A percentile compares a stretch with the other conserved stretches of the same genome.
These are phyloP conservation scores for Graptemys geographica DNA, from an alignment of 2,797 vertebrate species.

Conservation along the genomic window DNA sequence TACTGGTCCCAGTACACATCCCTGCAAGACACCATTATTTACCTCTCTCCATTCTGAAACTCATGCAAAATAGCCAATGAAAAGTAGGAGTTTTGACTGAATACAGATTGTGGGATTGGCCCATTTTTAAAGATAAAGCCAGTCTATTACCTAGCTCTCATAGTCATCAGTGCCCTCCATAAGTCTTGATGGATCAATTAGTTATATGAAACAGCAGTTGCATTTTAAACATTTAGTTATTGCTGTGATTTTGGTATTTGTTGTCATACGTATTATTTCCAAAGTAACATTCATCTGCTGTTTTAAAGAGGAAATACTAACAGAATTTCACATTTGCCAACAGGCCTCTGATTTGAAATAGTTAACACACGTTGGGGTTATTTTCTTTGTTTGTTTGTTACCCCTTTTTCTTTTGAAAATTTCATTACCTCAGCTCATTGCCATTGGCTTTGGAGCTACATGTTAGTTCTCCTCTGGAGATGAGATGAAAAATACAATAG, in stretches of 20 bases:
- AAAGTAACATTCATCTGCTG: neutral
- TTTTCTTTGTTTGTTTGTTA: neutral
- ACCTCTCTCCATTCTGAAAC: neutral
- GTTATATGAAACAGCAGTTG: neutral
- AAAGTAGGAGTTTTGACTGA: constrained; percentile 37
- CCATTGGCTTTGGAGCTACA: constrained; percentile 7
- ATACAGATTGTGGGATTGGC: neutral
- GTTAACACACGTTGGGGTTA: neutral
- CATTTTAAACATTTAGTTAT: neutral
- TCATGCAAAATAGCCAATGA: neutral
- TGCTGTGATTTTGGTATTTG: neutral
- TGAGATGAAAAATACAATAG: constrained; percentile 18
- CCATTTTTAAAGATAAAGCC: constrained; percentile 17
- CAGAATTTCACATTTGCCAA: neutral
- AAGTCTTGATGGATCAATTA: constrained; percentile 17
- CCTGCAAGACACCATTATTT: neutral
- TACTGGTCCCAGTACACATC: neutral
- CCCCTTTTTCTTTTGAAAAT: constrained; percentile 6
- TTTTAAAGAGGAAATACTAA: constrained; percentile 1
- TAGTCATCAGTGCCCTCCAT: neutral
- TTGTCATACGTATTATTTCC: neutral
- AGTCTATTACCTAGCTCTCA: neutral
- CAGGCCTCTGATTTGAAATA: neutral
- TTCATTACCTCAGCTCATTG: constrained; percentile 9
- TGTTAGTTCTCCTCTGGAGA: neutral